phyloP scores from a whole-genome alignment of 2,888 invertebrate genomes.

The Polietes domitor region DNA sequence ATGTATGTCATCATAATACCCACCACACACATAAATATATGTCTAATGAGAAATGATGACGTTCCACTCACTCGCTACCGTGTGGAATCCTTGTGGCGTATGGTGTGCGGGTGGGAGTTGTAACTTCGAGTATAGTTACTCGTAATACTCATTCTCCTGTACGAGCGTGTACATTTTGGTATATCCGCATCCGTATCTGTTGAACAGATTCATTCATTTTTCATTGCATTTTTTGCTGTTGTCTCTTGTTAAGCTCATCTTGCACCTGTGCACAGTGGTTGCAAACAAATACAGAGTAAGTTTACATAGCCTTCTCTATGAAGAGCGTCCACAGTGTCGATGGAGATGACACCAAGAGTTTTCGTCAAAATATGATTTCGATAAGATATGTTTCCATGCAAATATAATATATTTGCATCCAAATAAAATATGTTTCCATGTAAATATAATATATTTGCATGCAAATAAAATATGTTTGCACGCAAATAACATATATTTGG shows the following conservation, averaged over 20 bases:
- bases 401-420: no score
- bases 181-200: neutral
- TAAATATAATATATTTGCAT: no score
- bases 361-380: no score
- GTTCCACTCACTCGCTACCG: neutral
- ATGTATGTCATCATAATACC: conserved; percentile 10
- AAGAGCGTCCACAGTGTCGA: no score
- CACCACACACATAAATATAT: neutral
- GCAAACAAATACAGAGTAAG: no score
- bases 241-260: neutral
- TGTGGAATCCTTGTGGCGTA: neutral
- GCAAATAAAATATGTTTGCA: no score
- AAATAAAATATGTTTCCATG: no score
- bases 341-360: no score
- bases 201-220: conserved; percentile 4
- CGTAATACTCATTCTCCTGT: neutral
- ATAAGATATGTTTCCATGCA: no score
- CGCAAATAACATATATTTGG: no score
- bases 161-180: neutral
- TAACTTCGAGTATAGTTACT: neutral
- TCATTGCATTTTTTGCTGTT: neutral
- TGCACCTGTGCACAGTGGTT: neutral
- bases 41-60: conserved; percentile 12
- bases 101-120: neutral
- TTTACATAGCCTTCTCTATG: no score